Conservation (phyloP, 2,888 invertebrate genomes). For the Polyommatus icarus region DNA sequence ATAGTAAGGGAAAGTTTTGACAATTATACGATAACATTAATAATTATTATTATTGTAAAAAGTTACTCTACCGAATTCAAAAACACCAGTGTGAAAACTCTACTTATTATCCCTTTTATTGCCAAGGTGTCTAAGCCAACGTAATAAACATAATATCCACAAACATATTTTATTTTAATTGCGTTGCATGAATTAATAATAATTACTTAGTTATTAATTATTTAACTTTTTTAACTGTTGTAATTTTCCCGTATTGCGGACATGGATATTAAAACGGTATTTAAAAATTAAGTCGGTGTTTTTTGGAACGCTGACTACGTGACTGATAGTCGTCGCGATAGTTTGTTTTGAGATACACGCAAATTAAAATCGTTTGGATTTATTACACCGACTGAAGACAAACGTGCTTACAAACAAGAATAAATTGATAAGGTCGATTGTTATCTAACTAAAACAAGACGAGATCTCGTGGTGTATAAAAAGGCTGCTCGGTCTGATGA, state of each 20-base stretch:
- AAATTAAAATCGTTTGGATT: slow-evolving; percentile 32
- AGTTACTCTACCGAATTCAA: no score
- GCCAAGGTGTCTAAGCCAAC: no score
- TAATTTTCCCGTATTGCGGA: slow-evolving; percentile 16
- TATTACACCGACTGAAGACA: slow-evolving; percentile 19
- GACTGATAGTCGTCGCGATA: slow-evolving; percentile 47
- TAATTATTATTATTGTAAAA: no score
- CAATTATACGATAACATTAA: no score
- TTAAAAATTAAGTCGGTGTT: slow-evolving; percentile 40
- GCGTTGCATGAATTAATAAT: not conserved
- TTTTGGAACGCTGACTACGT: slow-evolving; percentile 44
- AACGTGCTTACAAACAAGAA: not conserved
- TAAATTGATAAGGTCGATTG: slow-evolving; percentile 8
- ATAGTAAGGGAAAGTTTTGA: no score
- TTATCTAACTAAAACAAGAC: not conserved
- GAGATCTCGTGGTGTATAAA: not conserved
- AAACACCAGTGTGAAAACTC: no score
- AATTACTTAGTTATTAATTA: not conserved
- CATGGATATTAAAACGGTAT: slow-evolving; percentile 42
- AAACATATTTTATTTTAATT: no score
- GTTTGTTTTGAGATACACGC: slow-evolving; percentile 40
- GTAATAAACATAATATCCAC: no score
- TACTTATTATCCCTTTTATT: no score
- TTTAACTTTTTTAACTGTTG: not conserved
- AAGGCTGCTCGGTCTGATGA: not conserved